Evolutionary conservation across 1,140 invertebrate species (phyloP), one percentile per base, ranked within the genome.

Genomic region (Eupeodes corollae): DNA sequence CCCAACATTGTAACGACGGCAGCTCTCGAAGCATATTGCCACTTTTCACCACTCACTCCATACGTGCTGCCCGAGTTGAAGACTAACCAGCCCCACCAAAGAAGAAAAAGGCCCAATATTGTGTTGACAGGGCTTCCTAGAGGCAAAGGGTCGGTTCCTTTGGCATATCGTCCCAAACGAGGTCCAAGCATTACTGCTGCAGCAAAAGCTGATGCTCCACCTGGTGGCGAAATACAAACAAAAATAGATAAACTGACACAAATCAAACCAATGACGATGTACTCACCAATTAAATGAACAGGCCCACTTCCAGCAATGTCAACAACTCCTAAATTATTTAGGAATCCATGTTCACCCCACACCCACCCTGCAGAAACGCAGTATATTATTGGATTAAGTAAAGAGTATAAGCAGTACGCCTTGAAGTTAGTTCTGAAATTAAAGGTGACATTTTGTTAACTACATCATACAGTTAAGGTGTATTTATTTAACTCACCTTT

Each of bases 61-160:
- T 86, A 86, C 37, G 84, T 87, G 53, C 83, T 86, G n/a, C 90
- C 90, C 43, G 88, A 91, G 68, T 95, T 95, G 58, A 94, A 95
- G 2, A 88, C 90, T 34, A 93, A 69, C 90, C 91, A 94, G 0
- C 89, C 90, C 65, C 89, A 94, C 91, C 91, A 96, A 5, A 95
- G 70, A 21, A 95, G 91, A 60, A 94, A 94, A 1, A 91, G 77
- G 0, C 91, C 92, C 75, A 95, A 82, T 19, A 91, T 81, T 8
- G 89, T 87, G 59, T 92, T 94, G 1, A 91, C 89, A 0, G 91
- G 89, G 59, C 83, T 86, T 1, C 90, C 91, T 52, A 93, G 73
- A 0, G 88, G 86, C 18, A 90, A 58, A 0, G 88, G 79, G 10
- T 77, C 78, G 5, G 74, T 74, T 1, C 86, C 86, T 39, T 82